A percentile compares a stretch with the other conserved stretches of the same genome.
phyloP scores from a whole-genome alignment of 2,888 invertebrate species.

The Cheilosia urbana region DNA sequence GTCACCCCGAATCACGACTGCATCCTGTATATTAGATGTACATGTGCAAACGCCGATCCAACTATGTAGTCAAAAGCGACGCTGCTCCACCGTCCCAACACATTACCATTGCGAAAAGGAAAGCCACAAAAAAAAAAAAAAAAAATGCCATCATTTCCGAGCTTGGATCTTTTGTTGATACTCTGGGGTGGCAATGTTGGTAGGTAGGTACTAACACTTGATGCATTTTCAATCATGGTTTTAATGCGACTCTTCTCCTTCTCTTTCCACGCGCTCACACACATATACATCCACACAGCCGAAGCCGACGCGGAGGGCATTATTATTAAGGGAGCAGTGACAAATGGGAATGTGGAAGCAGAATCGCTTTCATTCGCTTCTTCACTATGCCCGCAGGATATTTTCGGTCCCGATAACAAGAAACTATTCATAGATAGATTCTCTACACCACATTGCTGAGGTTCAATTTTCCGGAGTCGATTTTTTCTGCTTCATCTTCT shows the following conservation, averaged over 20 bases:
- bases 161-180: slow-evolving; percentile 52
- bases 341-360: slow-evolving; percentile 34
- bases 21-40: slow-evolving; percentile 28
- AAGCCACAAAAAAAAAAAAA: slow-evolving; percentile 40
- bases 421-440: slow-evolving; percentile 62
- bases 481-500: slow-evolving; percentile 36
- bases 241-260: slow-evolving; percentile 41
- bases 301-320: slow-evolving; percentile 12
- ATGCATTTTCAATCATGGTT: slow-evolving; percentile 70
- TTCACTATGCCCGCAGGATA: slow-evolving; percentile 47
- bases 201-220: slow-evolving; percentile 38
- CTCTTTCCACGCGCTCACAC: neutral
- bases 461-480: slow-evolving; percentile 65
- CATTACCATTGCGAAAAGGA: slow-evolving; percentile 5
- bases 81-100: neutral
- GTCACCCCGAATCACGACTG: slow-evolving; percentile 6
- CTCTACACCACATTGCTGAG: slow-evolving; percentile 50
- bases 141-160: slow-evolving; percentile 57
- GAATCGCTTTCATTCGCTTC: slow-evolving; percentile 54
- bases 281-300: neutral
- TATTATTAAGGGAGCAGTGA: slow-evolving; percentile 35
- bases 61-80: slow-evolving; percentile 24
- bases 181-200: slow-evolving; percentile 14
- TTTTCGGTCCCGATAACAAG: slow-evolving; percentile 59
- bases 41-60: neutral